Evolutionary conservation across 2,113 vertebrate species (phyloP).

Genomic region (Narcine bancroftii): DNA sequence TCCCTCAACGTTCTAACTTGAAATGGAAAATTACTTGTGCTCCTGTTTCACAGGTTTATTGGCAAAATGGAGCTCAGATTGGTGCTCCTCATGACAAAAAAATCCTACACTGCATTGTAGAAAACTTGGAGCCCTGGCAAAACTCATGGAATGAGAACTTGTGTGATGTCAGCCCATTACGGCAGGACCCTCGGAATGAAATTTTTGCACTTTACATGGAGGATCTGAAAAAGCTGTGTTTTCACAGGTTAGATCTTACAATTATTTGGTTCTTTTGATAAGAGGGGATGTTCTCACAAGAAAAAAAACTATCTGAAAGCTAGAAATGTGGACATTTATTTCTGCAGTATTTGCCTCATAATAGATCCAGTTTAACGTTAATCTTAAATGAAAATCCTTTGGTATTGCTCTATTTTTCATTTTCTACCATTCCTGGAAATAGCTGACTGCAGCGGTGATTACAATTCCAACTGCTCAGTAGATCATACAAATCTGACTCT

Average conservation of each 20-base stretch:
- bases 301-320: too few species aligned
- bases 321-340: background rate
- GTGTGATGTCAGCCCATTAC: constrained; percentile 63
- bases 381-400: background rate
- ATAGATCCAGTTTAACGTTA: background rate
- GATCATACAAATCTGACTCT: background rate
- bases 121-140: constrained; percentile 78
- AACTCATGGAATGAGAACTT: constrained; percentile 77
- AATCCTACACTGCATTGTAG: constrained; percentile 75
- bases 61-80: constrained; percentile 88
- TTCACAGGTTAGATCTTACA: constrained; percentile 62
- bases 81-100: constrained; percentile 79
- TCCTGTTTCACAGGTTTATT: constrained; percentile 68
- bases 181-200: constrained; percentile 68
- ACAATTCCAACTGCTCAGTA: background rate
- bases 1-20: background rate
- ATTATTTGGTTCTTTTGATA: background rate
- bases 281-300: too few species aligned
- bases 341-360: background rate
- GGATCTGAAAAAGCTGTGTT: constrained; percentile 74
- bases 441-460: background rate
- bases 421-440: background rate
- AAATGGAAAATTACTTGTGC: background rate
- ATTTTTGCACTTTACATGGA: constrained; percentile 76
- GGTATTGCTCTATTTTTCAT: background rate